These are phyloP conservation scores for Regulus satrapa DNA, from an alignment of 2,113 vertebrate genomes.

Conservation along the genomic window DNA sequence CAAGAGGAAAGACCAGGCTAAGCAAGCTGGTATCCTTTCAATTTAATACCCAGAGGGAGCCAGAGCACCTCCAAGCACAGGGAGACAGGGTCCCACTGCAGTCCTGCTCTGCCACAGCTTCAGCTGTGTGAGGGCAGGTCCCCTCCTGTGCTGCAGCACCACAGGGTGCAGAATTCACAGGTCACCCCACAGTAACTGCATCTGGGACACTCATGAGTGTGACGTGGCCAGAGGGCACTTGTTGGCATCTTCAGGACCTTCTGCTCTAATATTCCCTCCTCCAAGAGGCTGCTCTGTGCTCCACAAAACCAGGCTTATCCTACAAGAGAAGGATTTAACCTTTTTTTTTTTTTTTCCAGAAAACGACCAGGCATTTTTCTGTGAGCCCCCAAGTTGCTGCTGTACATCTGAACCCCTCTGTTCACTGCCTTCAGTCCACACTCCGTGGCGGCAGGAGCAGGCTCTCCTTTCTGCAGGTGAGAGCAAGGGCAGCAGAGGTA, in stretches of 20 bases:
- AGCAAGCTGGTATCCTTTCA: not conserved
- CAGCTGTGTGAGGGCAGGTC: not conserved
- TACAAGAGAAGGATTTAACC: not conserved
- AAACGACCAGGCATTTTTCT: not conserved
- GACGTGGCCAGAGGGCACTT: not conserved
- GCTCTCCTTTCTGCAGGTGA: not conserved
- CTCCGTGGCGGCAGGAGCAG: not conserved
- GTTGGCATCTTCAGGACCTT: not conserved
- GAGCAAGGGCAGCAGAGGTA: not conserved
- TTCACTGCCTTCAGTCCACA: not conserved
- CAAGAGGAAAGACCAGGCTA: not conserved
- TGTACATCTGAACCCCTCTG: not conserved
- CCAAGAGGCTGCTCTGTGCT: not conserved
- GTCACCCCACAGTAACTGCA: not conserved
- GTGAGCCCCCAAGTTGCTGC: not conserved
- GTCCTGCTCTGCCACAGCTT: not conserved
- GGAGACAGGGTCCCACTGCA: not conserved
- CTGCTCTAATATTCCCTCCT: not conserved
- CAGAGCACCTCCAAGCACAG: not conserved
- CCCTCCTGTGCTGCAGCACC: not conserved
- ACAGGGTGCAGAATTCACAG: not conserved
- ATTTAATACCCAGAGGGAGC: not conserved
- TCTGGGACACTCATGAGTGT: not conserved
- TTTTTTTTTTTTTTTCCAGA: not conserved
- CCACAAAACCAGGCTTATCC: not conserved